Evolutionary conservation across 2,113 vertebrate genomes (phyloP).

Genomic region (Lamprotornis superbus): DNA sequence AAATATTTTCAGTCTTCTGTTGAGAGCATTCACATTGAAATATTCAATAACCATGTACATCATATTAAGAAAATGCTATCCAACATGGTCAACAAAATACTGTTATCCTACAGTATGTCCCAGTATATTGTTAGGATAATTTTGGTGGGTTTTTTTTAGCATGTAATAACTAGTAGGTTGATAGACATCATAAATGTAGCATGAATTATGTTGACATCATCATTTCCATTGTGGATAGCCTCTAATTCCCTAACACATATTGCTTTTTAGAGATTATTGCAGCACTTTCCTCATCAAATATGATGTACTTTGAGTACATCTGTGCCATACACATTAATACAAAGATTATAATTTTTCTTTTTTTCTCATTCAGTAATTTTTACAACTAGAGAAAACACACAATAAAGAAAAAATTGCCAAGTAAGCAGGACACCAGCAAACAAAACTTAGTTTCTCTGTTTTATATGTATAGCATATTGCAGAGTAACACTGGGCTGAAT

Average conservation of each 20-base stretch:
- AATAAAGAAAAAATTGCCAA: neutral
- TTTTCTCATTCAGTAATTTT: neutral
- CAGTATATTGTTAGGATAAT: neutral
- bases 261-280: neutral
- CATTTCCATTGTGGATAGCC: neutral
- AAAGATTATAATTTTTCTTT: neutral
- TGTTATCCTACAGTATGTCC: neutral
- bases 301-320: neutral
- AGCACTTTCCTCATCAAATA: neutral
- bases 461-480: neutral
- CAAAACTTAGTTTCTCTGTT: neutral
- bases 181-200: neutral
- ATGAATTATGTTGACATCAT: neutral
- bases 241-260: neutral
- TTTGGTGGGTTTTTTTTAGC: neutral
- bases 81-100: neutral
- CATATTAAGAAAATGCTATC: neutral
- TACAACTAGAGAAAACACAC: neutral
- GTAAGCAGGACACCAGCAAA: neutral
- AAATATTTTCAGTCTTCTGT: neutral
- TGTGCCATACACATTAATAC: neutral
- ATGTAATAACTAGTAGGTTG: neutral
- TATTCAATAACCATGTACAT: neutral
- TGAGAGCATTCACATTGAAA: neutral
- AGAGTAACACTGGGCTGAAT: neutral